Evolutionary conservation across 2,888 invertebrate genomes (phyloP), one percentile per base, ranked within the genome.

Genomic region (Dastarcus helophoroides): DNA sequence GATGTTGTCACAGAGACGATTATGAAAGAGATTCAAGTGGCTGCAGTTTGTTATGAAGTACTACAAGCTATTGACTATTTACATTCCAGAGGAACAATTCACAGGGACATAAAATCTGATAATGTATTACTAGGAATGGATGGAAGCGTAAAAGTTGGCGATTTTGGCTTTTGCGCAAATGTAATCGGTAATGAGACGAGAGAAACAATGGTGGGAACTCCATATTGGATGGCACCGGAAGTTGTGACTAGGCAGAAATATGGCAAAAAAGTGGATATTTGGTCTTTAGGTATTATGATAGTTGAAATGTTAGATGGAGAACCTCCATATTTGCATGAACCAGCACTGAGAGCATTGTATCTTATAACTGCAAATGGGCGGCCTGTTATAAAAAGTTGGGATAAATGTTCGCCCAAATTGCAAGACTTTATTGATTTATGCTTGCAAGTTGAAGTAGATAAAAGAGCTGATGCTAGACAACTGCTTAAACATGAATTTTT

Each of bases 221-320:
- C 93, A 0, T 94, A 91, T 52, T 93, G 93, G 95, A 95, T 95
- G 94, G 91, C 94, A 0, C 94, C 94, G 0, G 91, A 91, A 60
- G 86, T 90, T 1, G 88, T 89, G 0, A 88, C 86, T 1, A 69
- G 91, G 39, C 90, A 93, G 53, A 84, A 89, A 47, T 94, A 94
- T 47, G 93, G 91, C 6, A 89, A 88, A 53, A 62, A 60, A 40
- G 61, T 91, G 1, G 91, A 91, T 54, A 84, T 90, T 21, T 90
- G 91, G 91, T 90, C 90, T 0, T 67, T 95, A 33, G 93, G 93
- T n/a, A 95, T 97, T 38, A 94, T 97, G 94, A 89, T 90, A 1
- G 90, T 97, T 33, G 91, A 91, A 63, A 89, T 89, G 88, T 82
- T 97, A 29, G 93, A 94, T 57, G 95, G 95, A 0, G 89, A 93